Evolutionary conservation across 2,888 invertebrate genomes (phyloP).

Genomic region (Ophraella communa): DNA sequence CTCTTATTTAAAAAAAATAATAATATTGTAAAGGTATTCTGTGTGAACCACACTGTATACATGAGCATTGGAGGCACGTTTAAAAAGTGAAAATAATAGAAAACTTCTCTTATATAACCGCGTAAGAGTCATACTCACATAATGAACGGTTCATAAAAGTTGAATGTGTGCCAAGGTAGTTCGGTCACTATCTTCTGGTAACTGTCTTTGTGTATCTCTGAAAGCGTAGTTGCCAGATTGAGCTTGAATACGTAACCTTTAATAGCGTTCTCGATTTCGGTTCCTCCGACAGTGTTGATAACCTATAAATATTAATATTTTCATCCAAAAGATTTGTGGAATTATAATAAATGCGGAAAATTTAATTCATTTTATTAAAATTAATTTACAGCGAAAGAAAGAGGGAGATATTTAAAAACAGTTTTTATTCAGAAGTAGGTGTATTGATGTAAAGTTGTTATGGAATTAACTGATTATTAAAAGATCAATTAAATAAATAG

Average conservation of each 20-base stretch:
- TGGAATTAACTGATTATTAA: too few species aligned
- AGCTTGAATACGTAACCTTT: neutral
- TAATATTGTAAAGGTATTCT: neutral
- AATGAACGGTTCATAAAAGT: slow-evolving; percentile 53
- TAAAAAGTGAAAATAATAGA: slow-evolving; percentile 61
- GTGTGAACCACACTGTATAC: slow-evolving; percentile 15
- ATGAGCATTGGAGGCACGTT: slow-evolving; percentile 47
- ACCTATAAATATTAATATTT: neutral
- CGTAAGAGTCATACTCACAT: slow-evolving; percentile 53
- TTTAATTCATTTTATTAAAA: too few species aligned
- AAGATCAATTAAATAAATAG: too few species aligned
- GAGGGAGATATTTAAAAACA: too few species aligned
- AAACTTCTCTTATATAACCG: slow-evolving; percentile 59
- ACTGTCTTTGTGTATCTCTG: slow-evolving; percentile 32
- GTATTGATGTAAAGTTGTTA: too few species aligned
- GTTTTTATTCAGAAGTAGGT: too few species aligned
- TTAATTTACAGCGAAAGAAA: too few species aligned
- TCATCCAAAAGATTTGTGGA: too few species aligned
- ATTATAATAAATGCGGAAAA: too few species aligned
- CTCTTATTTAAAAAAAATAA: neutral
- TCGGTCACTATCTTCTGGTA: slow-evolving; percentile 42
- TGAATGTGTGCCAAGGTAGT: slow-evolving; percentile 60
- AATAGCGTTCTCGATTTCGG: neutral
- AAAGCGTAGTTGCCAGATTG: slow-evolving; percentile 18
- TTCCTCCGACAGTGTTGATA: neutral